Conservation (phyloP, 1,140 invertebrate species). For the Cryptotermes secundus region DNA sequence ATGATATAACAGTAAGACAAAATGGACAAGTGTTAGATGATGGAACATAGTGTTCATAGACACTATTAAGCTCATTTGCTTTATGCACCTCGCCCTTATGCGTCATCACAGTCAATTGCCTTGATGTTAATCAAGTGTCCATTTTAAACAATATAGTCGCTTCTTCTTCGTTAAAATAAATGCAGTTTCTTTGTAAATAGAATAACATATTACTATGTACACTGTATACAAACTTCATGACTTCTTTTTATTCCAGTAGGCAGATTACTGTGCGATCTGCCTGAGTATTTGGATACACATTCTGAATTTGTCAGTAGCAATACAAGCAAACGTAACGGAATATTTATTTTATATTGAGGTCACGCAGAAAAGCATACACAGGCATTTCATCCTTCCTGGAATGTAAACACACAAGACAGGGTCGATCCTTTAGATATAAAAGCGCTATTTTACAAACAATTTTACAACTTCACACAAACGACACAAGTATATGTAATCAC, state of each 20-base stretch:
- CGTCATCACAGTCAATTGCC: not conserved
- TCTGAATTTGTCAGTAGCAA: not conserved
- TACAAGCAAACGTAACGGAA: not conserved
- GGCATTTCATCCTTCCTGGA: not conserved
- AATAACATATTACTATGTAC: not conserved
- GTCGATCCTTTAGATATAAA: not conserved
- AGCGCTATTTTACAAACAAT: too few species aligned
- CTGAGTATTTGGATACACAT: not conserved
- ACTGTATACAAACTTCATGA: not conserved
- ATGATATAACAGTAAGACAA: not conserved
- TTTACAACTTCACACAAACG: not conserved
- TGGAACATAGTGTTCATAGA: not conserved
- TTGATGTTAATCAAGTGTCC: not conserved
- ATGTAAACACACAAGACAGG: not conserved
- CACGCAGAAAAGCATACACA: not conserved
- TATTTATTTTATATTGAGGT: not conserved
- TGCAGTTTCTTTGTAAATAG: not conserved
- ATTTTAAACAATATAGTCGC: not conserved
- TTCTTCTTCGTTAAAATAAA: not conserved
- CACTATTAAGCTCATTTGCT: not conserved
- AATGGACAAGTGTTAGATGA: not conserved
- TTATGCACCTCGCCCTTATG: not conserved
- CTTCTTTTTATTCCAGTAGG: not conserved
- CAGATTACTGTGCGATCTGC: not conserved
- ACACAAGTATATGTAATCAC: not conserved